These are phyloP conservation scores for Aurelia sp. DNA, from an alignment of 30 jellyfish, hydroid and myxozoan genomes.

Conservation along the genomic window DNA sequence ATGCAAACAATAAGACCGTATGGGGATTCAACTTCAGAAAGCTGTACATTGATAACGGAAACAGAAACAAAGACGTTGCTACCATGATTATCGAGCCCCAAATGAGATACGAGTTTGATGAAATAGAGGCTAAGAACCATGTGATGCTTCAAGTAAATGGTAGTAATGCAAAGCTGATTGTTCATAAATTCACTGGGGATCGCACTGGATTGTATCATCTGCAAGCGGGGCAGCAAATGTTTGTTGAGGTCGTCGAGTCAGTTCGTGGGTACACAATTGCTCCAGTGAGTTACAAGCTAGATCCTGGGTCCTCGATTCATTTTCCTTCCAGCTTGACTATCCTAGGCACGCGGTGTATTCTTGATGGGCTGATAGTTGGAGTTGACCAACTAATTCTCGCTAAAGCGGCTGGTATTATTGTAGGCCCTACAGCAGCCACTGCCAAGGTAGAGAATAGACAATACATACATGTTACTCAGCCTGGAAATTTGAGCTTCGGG, in stretches of 20 bases:
- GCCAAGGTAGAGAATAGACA: slow-evolving; percentile 62
- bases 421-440: slow-evolving; percentile 43
- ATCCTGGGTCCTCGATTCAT: slow-evolving; percentile 44
- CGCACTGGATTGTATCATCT: slow-evolving; percentile 64
- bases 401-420: slow-evolving; percentile 53
- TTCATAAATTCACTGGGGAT: slow-evolving; percentile 61
- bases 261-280: slow-evolving; percentile 63
- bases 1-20: slow-evolving; percentile 27
- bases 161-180: slow-evolving; percentile 42
- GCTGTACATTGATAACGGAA: slow-evolving; percentile 37
- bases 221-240: slow-evolving; percentile 37
- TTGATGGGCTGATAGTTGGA: slow-evolving; percentile 37
- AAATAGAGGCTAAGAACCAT: slow-evolving; percentile 60
- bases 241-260: slow-evolving; percentile 59
- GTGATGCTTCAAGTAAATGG: slow-evolving; percentile 44
- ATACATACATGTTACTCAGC: slow-evolving; percentile 17
- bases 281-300: slow-evolving; percentile 65
- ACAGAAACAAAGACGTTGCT: slow-evolving; percentile 38
- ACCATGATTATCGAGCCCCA: slow-evolving; percentile 52
- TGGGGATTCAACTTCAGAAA: slow-evolving; percentile 68
- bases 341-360: slow-evolving; percentile 62
- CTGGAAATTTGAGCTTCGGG: slow-evolving; percentile 52
- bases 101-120: slow-evolving; percentile 59
- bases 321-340: slow-evolving; percentile 64
- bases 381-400: slow-evolving; percentile 57